phyloP scores from a whole-genome alignment of 30 jellyfish, hydroid and myxozoan genomes.

The Phacellophora camtschatica region DNA sequence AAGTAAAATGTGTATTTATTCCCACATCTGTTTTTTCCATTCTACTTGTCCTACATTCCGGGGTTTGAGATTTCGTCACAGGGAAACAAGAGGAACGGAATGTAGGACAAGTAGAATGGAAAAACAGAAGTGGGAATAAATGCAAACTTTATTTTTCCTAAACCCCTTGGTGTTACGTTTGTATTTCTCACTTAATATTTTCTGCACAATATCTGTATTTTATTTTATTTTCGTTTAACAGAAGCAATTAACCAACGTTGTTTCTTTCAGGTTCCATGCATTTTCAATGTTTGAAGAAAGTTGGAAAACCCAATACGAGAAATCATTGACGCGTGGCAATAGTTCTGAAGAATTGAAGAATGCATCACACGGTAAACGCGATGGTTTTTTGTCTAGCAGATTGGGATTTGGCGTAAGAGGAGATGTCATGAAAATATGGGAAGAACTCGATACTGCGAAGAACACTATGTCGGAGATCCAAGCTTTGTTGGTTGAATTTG shows the following conservation, averaged over 20 bases:
- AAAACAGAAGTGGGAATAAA: too few species aligned
- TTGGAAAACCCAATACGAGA: neutral
- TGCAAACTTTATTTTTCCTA: too few species aligned
- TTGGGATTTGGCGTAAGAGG: slow-evolving; percentile 64
- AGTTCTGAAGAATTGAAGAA: neutral
- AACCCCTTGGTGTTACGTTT: too few species aligned
- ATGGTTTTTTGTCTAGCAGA: neutral
- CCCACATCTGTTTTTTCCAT: too few species aligned
- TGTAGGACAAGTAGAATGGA: too few species aligned
- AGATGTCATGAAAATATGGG: slow-evolving; percentile 92
- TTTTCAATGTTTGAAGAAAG: slow-evolving; percentile 53
- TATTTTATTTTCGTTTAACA: neutral
- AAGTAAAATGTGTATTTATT: too few species aligned
- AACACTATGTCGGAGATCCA: slow-evolving; percentile 75
- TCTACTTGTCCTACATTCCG: too few species aligned
- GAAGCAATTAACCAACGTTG: neutral
- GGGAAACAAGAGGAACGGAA: too few species aligned
- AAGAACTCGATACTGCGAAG: slow-evolving; percentile 86
- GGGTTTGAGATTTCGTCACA: too few species aligned
- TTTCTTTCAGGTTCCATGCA: slow-evolving; percentile 70
- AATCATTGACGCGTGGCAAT: neutral
- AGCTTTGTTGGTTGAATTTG: slow-evolving; percentile 73
- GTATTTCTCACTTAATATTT: too few species aligned
- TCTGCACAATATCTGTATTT: neutral
- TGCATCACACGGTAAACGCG: neutral